Percentiles rank a stretch among this genome's conserved stretches.
Evolutionary conservation across 1,140 invertebrate genomes (phyloP).

Genomic region (Parasteatoda tepidariorum): DNA sequence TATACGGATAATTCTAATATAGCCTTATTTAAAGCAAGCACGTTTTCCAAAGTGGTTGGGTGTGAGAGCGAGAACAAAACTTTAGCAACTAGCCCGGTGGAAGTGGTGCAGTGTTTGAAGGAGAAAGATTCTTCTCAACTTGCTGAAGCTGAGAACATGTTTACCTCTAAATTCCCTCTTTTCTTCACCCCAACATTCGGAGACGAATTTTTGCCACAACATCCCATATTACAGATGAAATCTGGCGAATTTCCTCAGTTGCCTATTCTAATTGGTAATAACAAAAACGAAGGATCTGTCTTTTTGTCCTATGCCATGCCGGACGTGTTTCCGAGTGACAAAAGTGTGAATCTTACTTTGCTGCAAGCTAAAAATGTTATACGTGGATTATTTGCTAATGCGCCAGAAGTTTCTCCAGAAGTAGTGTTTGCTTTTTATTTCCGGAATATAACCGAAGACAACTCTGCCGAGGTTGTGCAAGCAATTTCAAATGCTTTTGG

Average conservation of each 20-base stretch:
- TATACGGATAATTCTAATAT: not conserved
- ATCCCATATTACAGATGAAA: slow-evolving; percentile 13
- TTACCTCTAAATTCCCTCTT: not conserved
- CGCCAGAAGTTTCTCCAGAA: not conserved
- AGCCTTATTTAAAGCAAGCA: not conserved
- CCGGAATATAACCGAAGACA: not conserved
- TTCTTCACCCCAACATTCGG: slow-evolving; percentile 21
- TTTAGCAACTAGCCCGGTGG: not conserved
- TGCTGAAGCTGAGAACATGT: not conserved
- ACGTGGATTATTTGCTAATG: not conserved
- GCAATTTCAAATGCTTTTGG: slow-evolving; percentile 38
- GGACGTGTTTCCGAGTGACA: slow-evolving; percentile 1
- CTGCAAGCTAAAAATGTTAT: not conserved
- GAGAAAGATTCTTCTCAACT: not conserved
- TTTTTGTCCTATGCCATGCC: slow-evolving; percentile 26
- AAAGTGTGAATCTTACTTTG: not conserved
- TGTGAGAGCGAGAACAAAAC: not conserved
- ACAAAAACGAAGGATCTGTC: slow-evolving; percentile 47
- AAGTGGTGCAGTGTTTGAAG: not conserved
- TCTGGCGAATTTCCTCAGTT: slow-evolving; percentile 32
- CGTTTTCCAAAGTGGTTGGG: not conserved
- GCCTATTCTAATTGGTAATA: slow-evolving; percentile 51
- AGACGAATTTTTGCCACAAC: slow-evolving; percentile 47
- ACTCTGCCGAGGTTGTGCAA: not conserved
- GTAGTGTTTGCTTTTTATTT: slow-evolving; percentile 9